A percentile compares a stretch with the other conserved stretches of the same genome.
phyloP scores from a whole-genome alignment of 2,113 vertebrate genomes.

The Dromiciops gliroides region DNA sequence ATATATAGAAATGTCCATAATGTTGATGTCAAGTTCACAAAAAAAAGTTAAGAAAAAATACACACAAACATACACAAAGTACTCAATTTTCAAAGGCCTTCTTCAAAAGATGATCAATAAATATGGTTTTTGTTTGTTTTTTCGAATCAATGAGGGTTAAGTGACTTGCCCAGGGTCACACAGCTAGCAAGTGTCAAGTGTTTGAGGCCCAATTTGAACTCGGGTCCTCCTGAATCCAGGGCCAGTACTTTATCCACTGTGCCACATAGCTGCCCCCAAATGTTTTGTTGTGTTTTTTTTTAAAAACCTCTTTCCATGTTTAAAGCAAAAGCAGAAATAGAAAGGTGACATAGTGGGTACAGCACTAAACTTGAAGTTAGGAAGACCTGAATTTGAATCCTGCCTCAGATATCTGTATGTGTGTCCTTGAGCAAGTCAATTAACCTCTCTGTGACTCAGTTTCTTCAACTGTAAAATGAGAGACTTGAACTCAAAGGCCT shows the following conservation, averaged over 20 bases:
- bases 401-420: not conserved
- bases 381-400: not conserved
- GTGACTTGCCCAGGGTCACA: too few relatives aligned
- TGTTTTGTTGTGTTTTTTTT: too few relatives aligned
- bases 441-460: not conserved
- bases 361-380: not conserved
- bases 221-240: too few relatives aligned
- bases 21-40: not conserved
- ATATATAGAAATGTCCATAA: not conserved
- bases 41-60: not conserved
- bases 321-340: not conserved
- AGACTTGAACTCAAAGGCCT: not conserved
- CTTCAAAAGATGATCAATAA: not conserved
- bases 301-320: not conserved
- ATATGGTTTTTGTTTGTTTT: too few relatives aligned
- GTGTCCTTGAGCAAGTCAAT: not conserved
- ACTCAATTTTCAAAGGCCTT: not conserved
- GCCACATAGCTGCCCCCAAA: too few relatives aligned
- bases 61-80: not conserved
- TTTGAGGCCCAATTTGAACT: too few relatives aligned
- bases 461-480: not conserved
- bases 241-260: too few relatives aligned
- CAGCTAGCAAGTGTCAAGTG: too few relatives aligned
- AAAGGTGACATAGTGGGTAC: not conserved
- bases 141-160: too few relatives aligned